phyloP scores from a whole-genome alignment of 2,888 invertebrate species.

The Reticulitermes lucifugus region DNA sequence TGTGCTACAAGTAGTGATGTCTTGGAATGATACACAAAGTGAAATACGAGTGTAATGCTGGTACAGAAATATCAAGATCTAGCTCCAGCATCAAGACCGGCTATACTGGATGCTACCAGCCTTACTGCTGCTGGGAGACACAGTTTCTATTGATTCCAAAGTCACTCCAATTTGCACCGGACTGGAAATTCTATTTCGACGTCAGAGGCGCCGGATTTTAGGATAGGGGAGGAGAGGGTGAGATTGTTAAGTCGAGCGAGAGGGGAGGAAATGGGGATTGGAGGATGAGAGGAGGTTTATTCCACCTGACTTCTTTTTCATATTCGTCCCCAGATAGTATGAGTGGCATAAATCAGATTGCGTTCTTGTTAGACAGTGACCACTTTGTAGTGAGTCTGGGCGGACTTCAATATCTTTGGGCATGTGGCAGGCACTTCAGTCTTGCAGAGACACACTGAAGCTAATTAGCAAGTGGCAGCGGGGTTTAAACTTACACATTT shows the following conservation, averaged over 20 bases:
- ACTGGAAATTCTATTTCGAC: constrained; percentile 50
- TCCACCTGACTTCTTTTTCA: constrained; percentile 46
- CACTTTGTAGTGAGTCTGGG: neutral
- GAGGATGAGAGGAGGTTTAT: constrained; percentile 35
- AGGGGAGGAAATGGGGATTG: constrained; percentile 44
- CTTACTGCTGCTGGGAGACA: constrained; percentile 9
- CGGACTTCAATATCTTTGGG: neutral
- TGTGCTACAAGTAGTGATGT: too few relatives aligned
- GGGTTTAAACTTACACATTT: too few relatives aligned
- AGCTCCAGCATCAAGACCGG: neutral
- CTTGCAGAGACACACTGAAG: too few relatives aligned
- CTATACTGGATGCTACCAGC: neutral
- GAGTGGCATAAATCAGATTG: constrained; percentile 39
- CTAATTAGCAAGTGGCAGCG: too few relatives aligned
- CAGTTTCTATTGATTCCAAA: constrained; percentile 46
- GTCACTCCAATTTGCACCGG: constrained; percentile 49
- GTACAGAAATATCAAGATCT: neutral
- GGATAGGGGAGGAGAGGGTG: constrained; percentile 19
- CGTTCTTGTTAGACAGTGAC: neutral
- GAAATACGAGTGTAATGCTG: too few relatives aligned
- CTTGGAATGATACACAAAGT: too few relatives aligned
- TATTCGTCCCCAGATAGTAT: constrained; percentile 35
- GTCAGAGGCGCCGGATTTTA: constrained; percentile 35
- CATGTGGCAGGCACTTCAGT: too few relatives aligned
- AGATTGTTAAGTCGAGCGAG: constrained; percentile 42